Evolutionary conservation across 2,797 vertebrate genomes (phyloP).

Genomic region (Xenopus petersii): DNA sequence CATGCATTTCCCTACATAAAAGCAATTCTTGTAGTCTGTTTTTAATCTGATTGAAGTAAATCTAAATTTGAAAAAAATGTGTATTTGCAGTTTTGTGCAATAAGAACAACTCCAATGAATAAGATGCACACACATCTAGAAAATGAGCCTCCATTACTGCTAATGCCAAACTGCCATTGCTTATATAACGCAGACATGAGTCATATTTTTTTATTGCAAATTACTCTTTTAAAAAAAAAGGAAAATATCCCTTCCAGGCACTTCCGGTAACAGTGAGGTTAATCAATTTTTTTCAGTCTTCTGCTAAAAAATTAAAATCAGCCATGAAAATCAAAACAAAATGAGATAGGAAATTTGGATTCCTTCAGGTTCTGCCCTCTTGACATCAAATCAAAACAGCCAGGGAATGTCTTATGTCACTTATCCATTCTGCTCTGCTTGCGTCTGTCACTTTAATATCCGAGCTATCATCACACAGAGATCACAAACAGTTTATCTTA

Average conservation of each 20-base stretch:
- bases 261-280: not conserved
- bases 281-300: not conserved
- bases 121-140: not conserved
- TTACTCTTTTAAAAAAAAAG: not conserved
- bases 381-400: slow-evolving; percentile 16
- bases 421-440: slow-evolving; percentile 14
- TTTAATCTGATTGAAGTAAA: too few relatives aligned
- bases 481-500: slow-evolving; percentile 37
- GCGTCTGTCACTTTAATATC: slow-evolving; percentile 36
- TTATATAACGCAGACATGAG: not conserved
- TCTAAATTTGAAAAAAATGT: too few relatives aligned
- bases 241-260: not conserved
- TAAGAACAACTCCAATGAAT: too few relatives aligned
- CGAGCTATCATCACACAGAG: slow-evolving; percentile 28
- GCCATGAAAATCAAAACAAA: slow-evolving; percentile 9
- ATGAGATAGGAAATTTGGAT: slow-evolving; percentile 1
- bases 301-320: not conserved
- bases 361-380: slow-evolving; percentile 20
- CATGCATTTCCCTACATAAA: too few relatives aligned
- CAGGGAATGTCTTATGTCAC: slow-evolving; percentile 28
- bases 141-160: not conserved
- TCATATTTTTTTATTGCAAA: not conserved
- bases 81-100: too few relatives aligned
- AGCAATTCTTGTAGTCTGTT: too few relatives aligned
- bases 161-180: not conserved